A percentile compares a stretch with the other conserved stretches of the same genome.
Conservation (phyloP, 2,888 invertebrate genomes). For the Aspidapion aeneum region DNA sequence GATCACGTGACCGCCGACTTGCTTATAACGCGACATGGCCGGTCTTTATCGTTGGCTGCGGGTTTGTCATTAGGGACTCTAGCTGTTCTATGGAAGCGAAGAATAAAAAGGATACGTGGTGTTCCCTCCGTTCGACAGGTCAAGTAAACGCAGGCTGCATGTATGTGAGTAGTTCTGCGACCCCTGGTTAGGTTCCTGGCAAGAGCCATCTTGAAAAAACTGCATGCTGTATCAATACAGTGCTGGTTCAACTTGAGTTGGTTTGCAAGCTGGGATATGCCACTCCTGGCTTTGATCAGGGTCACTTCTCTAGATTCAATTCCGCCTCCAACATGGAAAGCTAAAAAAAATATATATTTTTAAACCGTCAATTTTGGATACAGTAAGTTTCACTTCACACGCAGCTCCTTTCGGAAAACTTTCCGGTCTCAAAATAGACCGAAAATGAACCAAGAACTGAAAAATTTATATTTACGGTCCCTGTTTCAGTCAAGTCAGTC, state of each 20-base stretch:
- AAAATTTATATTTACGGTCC: too few relatives aligned
- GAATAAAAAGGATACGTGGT: constrained; percentile 63
- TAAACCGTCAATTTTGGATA: too few relatives aligned
- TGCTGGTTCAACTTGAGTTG: constrained; percentile 87
- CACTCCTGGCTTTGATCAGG: constrained; percentile 79
- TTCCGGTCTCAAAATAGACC: too few relatives aligned
- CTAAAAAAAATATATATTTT: constrained; percentile 48
- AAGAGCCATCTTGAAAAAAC: constrained; percentile 91
- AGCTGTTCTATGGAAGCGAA: too few relatives aligned
- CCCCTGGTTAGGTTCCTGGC: constrained; percentile 84
- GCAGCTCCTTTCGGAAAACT: too few relatives aligned
- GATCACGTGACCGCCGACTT: too few relatives aligned
- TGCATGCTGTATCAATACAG: constrained; percentile 89
- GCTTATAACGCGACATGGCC: too few relatives aligned
- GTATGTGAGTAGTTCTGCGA: constrained; percentile 82
- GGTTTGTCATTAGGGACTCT: too few relatives aligned
- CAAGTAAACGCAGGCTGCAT: constrained; percentile 97
- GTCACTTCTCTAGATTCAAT: constrained; percentile 93
- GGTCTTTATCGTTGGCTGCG: too few relatives aligned
- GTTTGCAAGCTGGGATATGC: constrained; percentile 81
- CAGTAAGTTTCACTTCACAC: too few relatives aligned
- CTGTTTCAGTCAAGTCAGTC: too few relatives aligned
- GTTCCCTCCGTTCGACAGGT: constrained; percentile 95
- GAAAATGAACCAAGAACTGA: too few relatives aligned
- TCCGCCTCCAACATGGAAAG: constrained; percentile 75